Evolutionary conservation across 2,888 invertebrate species (phyloP).

Genomic region (Isoperla grammatica): DNA sequence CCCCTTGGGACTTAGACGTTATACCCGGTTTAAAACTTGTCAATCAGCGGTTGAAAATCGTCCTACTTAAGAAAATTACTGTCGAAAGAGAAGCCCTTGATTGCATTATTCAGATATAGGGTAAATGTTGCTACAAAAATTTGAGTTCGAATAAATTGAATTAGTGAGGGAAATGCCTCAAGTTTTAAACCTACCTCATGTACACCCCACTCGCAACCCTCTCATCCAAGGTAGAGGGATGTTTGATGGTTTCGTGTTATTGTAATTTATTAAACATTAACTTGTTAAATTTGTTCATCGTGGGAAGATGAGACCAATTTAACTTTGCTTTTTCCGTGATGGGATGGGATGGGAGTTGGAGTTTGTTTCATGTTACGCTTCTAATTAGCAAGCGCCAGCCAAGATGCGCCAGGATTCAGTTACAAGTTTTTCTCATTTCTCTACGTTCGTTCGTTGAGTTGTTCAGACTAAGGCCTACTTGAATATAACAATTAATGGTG

Average conservation of each 20-base stretch:
- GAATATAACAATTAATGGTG: not conserved
- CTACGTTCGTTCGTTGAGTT: not conserved
- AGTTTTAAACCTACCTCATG: slow-evolving; percentile 5
- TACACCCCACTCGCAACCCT: no score
- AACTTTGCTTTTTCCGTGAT: slow-evolving; percentile 15
- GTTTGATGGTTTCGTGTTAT: slow-evolving; percentile 5
- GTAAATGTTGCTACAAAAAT: slow-evolving; percentile 3
- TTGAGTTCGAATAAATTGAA: slow-evolving; percentile 8
- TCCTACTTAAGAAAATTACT: not conserved
- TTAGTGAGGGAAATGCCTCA: slow-evolving; percentile 7
- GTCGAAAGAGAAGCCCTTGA: not conserved
- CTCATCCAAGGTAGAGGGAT: slow-evolving; percentile 4
- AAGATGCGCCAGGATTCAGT: slow-evolving; percentile 20
- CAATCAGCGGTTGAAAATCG: not conserved
- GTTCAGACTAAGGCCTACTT: slow-evolving; percentile 3
- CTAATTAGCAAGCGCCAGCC: slow-evolving; percentile 7
- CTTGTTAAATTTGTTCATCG: slow-evolving; percentile 21
- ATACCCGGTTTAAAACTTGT: not conserved
- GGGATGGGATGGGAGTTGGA: slow-evolving; percentile 1
- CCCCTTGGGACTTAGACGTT: no score
- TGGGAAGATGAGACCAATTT: slow-evolving; percentile 17
- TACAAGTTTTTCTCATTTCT: slow-evolving; percentile 22
- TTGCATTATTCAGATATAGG: not conserved
- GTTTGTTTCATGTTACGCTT: slow-evolving; percentile 13
- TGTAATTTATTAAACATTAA: slow-evolving; percentile 24